Evolutionary conservation across 2,113 vertebrate species (phyloP).

Genomic region (Cacatua alba): DNA sequence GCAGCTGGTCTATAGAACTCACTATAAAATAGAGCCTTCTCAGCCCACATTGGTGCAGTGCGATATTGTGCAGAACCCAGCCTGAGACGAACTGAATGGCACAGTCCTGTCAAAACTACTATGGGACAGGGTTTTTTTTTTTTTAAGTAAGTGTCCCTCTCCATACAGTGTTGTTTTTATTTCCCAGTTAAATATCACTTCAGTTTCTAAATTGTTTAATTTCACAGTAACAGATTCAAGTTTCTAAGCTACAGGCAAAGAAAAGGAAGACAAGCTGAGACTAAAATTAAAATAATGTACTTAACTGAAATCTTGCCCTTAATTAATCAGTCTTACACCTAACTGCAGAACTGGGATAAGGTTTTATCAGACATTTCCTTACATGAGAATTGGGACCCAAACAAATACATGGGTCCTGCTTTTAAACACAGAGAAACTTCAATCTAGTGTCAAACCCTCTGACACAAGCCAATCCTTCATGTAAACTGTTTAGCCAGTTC

Average conservation of each 20-base stretch:
- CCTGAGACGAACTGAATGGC: not conserved
- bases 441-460: not conserved
- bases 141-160: not conserved
- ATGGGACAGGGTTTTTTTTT: not conserved
- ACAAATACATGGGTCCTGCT: not conserved
- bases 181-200: not conserved
- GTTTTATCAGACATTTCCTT: not conserved
- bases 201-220: not conserved
- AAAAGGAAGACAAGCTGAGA: not conserved
- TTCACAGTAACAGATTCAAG: not conserved
- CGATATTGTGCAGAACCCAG: not conserved
- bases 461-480: not conserved
- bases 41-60: not conserved
- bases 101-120: not conserved
- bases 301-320: not conserved
- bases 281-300: not conserved
- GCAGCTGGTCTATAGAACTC: conserved; percentile 62
- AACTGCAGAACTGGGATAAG: not conserved
- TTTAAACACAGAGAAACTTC: not conserved
- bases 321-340: not conserved
- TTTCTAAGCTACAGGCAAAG: not conserved
- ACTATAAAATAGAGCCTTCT: not conserved
- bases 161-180: not conserved
- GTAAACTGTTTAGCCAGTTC: not conserved
- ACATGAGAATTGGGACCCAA: not conserved